These are phyloP conservation scores for Trichogramma dendrolimi DNA, from an alignment of 2,888 invertebrate species.

Conservation along the genomic window DNA sequence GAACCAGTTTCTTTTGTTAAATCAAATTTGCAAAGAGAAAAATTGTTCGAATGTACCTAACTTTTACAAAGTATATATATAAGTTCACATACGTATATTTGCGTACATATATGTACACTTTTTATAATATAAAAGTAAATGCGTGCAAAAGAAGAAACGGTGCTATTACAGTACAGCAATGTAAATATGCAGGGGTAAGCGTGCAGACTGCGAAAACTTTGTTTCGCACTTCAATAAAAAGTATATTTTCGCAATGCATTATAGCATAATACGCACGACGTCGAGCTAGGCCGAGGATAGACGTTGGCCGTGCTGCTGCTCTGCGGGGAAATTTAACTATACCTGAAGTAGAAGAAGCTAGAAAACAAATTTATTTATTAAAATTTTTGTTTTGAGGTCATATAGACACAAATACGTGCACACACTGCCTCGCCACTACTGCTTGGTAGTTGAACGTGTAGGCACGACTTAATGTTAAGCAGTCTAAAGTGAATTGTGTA, in stretches of 20 bases:
- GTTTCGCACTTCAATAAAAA: slow-evolving; percentile 12
- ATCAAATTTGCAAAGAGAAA: not conserved
- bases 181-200: not conserved
- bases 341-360: not conserved
- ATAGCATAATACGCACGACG: not conserved
- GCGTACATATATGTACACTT: no score
- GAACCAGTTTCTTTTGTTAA: slow-evolving; percentile 13
- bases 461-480: slow-evolving; percentile 2
- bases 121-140: no score
- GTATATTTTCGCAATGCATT: slow-evolving; percentile 13
- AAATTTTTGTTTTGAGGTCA: slow-evolving; percentile 21
- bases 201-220: slow-evolving; percentile 3
- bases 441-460: not conserved
- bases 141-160: not conserved
- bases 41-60: not conserved
- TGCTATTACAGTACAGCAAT: not conserved
- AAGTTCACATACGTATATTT: no score
- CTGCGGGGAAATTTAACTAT: no score
- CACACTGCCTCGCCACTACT: not conserved
- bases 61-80: no score
- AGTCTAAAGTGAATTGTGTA: slow-evolving; percentile 4
- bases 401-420: slow-evolving; percentile 2
- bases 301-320: not conserved
- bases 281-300: slow-evolving; percentile 8
- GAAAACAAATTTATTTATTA: slow-evolving; percentile 20